These are phyloP conservation scores for Zapus hudsonius DNA, from an alignment of 2,113 vertebrate genomes.

Conservation along the genomic window DNA sequence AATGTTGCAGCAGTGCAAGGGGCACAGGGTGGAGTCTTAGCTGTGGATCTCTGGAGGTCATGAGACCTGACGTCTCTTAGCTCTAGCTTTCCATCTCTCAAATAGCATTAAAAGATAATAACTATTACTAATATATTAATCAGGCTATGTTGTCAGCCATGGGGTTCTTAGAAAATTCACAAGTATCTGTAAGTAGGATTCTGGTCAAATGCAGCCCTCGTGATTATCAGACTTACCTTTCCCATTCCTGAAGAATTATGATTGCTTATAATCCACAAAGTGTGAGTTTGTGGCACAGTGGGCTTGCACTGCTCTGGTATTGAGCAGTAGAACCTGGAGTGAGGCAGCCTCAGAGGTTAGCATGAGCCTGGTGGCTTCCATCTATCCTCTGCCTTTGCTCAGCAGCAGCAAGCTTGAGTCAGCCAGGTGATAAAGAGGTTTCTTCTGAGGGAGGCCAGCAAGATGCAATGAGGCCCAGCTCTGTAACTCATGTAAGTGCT, in stretches of 20 bases:
- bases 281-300: too few relatives aligned
- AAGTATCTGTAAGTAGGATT: not conserved
- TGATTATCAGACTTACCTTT: not conserved
- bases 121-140: not conserved
- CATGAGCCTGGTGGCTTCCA: not conserved
- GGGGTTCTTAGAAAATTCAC: not conserved
- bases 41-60: not conserved
- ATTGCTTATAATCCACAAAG: not conserved
- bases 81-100: not conserved
- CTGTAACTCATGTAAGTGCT: not conserved
- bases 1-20: not conserved
- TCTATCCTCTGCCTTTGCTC: not conserved
- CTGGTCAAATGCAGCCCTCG: not conserved
- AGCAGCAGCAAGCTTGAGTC: not conserved
- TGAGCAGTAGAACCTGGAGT: not conserved
- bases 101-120: not conserved
- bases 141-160: not conserved
- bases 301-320: not conserved
- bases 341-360: not conserved
- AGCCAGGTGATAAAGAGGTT: constrained; percentile 40
- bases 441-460: constrained; percentile 3
- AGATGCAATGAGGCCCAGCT: not conserved
- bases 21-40: not conserved
- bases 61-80: not conserved
- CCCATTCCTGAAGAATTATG: not conserved